Conservation (phyloP, 1,140 invertebrate species). For the Pinna nobilis region DNA sequence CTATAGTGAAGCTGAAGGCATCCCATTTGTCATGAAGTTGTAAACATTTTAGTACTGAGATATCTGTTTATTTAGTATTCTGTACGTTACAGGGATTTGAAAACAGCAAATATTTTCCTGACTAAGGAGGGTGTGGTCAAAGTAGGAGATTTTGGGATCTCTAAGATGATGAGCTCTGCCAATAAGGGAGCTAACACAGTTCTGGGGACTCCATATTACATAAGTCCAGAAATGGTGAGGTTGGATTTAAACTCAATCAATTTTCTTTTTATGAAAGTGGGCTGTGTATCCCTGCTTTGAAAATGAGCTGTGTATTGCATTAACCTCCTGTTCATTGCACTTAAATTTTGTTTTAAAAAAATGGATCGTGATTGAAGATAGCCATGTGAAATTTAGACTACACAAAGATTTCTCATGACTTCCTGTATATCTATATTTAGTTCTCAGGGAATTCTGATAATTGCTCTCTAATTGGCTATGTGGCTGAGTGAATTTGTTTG, state of each 20-base stretch:
- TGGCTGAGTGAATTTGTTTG: too few species aligned
- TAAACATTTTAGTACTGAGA: not conserved
- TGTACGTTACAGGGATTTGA: conserved; percentile 81
- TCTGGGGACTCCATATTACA: conserved; percentile 88
- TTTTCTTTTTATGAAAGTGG: too few species aligned
- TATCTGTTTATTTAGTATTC: not conserved
- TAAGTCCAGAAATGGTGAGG: conserved; percentile 85
- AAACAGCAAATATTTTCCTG: conserved; percentile 87
- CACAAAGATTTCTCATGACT: too few species aligned
- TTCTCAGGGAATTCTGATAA: too few species aligned
- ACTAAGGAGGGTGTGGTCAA: conserved; percentile 82
- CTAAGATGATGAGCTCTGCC: conserved; percentile 84
- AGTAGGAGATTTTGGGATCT: conserved; percentile 88
- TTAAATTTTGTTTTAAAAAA: not conserved
- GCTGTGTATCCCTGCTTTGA: not conserved
- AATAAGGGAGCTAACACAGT: conserved; percentile 83
- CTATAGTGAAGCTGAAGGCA: too few species aligned
- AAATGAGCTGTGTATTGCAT: not conserved
- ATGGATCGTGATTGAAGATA: not conserved
- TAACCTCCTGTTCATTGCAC: not conserved
- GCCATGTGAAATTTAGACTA: too few species aligned
- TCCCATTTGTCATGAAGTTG: too few species aligned
- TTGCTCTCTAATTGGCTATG: too few species aligned
- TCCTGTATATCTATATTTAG: too few species aligned
- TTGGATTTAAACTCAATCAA: not conserved